Evolutionary conservation across 2,888 invertebrate species (phyloP).

Genomic region (Rosalia funebris): DNA sequence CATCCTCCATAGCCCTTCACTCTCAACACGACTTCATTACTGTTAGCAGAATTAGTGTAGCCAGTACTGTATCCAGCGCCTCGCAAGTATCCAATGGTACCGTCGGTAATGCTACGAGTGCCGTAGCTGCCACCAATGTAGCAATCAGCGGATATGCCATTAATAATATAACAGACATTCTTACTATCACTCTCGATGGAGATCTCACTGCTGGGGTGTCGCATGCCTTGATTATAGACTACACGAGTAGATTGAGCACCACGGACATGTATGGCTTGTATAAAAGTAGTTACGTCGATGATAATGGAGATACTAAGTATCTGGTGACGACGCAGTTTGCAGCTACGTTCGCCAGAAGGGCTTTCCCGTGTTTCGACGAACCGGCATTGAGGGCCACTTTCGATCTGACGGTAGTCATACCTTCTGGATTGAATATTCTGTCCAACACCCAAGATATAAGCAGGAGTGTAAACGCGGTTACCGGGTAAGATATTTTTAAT

Average conservation of each 20-base stretch:
- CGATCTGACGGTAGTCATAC: slow-evolving; percentile 36
- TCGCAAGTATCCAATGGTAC: background rate
- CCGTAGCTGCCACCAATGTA: background rate
- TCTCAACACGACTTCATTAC: slow-evolving; percentile 36
- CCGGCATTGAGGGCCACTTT: slow-evolving; percentile 46
- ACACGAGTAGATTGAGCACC: slow-evolving; percentile 30
- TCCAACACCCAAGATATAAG: slow-evolving; percentile 31
- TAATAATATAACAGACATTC: slow-evolving; percentile 33
- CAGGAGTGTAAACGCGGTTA: background rate
- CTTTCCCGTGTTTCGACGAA: slow-evolving; percentile 50
- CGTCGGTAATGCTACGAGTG: background rate
- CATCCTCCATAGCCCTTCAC: slow-evolving; percentile 28
- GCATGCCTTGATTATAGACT: slow-evolving; percentile 4
- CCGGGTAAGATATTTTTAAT: slow-evolving; percentile 6
- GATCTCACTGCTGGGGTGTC: background rate
- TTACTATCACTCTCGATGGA: slow-evolving; percentile 25
- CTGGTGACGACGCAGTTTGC: slow-evolving; percentile 48
- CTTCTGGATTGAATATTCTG: slow-evolving; percentile 31
- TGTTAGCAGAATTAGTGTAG: slow-evolving; percentile 18
- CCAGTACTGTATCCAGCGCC: background rate
- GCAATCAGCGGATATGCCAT: slow-evolving; percentile 8
- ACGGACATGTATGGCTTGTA: slow-evolving; percentile 46
- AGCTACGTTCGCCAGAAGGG: slow-evolving; percentile 41
- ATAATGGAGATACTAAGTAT: slow-evolving; percentile 33
- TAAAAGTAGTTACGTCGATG: slow-evolving; percentile 40